These are phyloP conservation scores for Petaurus breviceps DNA, from an alignment of 2,113 vertebrate genomes.

Conservation along the genomic window DNA sequence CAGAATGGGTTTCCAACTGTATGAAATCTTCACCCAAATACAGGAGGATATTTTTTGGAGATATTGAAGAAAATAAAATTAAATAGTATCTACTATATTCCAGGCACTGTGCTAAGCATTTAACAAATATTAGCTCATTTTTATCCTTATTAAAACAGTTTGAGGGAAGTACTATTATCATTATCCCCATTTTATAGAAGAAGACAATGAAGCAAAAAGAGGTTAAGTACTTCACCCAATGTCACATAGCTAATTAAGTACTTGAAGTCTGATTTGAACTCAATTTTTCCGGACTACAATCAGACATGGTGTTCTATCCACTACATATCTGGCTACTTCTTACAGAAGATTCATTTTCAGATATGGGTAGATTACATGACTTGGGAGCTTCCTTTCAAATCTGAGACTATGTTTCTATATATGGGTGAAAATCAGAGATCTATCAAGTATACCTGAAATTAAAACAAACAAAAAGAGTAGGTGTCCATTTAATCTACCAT, in stretches of 20 bases:
- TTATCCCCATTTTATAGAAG: no score
- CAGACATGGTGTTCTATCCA: no score
- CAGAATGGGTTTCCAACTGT: no score
- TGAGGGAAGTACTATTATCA: no score
- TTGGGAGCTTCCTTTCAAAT: neutral
- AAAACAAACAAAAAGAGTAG: neutral
- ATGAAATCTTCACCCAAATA: no score
- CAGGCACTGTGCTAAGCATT: no score
- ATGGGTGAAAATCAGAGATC: neutral
- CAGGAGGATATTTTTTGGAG: no score
- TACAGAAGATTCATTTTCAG: neutral
- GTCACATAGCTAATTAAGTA: neutral
- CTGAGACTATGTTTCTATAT: neutral
- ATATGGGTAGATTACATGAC: neutral
- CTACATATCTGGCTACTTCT: neutral
- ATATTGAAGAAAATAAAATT: no score
- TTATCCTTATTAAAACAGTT: no score
- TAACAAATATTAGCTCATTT: no score
- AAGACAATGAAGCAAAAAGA: no score
- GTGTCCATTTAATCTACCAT: neutral
- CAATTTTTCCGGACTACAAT: neutral
- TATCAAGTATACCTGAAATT: neutral
- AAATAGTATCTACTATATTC: no score
- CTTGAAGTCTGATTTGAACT: neutral
- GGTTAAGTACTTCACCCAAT: neutral